Evolutionary conservation across 2,113 vertebrate species (phyloP), one percentile per base, ranked within the genome.

Genomic region (Takifugu flavidus): DNA sequence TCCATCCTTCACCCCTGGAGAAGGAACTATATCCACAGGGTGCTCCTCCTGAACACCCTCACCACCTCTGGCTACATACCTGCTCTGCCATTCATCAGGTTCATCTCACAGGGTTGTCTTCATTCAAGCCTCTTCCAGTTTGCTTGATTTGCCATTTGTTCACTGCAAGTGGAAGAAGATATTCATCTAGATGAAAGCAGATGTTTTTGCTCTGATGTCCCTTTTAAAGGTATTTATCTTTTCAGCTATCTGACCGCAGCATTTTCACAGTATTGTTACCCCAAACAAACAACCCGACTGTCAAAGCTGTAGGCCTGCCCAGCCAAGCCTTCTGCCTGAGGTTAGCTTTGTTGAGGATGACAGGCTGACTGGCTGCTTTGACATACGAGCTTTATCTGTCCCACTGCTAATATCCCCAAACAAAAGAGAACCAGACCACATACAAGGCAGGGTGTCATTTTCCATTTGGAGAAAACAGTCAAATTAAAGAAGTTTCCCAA

Each of bases 281-380:
- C 70, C 59, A 86, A 88, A 86, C 85, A 83, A 87, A 80, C 78
- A 73, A 78, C 79, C 81, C 52, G 82, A 82, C 82, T 71, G 78
- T 84, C 58, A 74, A 67, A 79, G 45, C 57, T 25, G 39, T 26
- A 53, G 73, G 58, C 87, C 68, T 83, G 88, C 72, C 81, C 64
- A 25, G 81, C 56, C 87, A 86, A 71, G 83, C 79, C 66, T 75
- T 55, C 57, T 42, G 73, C 84, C 69, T 26, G 56, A 77, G 82
- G 80, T 67, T 45, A 61, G 59, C 66, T 76, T 75, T 72, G 67
- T 64, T 56, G 52, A 78, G 74, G 74, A 75, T 65, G 34, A 71
- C 57, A 77, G 52, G 62, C 45, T 43, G 53, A 56, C 57, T 54
- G 61, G 53, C 73, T 69, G 65, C 67, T 13, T 67, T 75, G 85